Percentiles rank a stretch among this genome's conserved stretches.
These are phyloP conservation scores for Iguana delicatissima DNA, from an alignment of 2,797 vertebrate genomes.

Conservation along the genomic window DNA sequence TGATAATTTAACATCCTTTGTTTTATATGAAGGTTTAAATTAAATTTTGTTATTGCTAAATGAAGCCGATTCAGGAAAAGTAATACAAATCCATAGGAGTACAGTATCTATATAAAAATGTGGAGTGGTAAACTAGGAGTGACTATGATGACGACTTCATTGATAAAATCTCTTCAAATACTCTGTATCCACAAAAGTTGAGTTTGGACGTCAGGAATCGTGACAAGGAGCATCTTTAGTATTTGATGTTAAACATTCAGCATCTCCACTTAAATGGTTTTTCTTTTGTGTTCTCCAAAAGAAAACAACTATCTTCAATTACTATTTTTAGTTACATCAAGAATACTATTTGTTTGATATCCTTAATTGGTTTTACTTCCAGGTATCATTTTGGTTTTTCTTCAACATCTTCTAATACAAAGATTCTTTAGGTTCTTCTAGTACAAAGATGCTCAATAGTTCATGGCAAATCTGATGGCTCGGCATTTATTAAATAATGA, in stretches of 20 bases:
- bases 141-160: neutral
- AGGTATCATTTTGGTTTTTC: neutral
- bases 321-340: neutral
- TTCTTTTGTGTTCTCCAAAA: neutral
- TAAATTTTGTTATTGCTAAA: neutral
- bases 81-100: neutral
- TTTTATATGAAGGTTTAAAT: neutral
- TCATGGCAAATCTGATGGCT: neutral
- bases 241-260: conserved; percentile 19
- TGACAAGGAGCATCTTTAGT: neutral
- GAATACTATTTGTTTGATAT: neutral
- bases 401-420: conserved; percentile 20
- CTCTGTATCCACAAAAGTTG: conserved; percentile 7
- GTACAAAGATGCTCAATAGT: neutral
- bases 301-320: neutral
- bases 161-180: neutral
- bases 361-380: conserved; percentile 25
- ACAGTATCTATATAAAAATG: neutral
- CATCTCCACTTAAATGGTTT: conserved; percentile 3
- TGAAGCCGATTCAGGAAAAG: neutral
- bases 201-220: conserved; percentile 25
- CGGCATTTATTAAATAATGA: neutral
- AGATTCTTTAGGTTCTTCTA: neutral
- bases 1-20: neutral
- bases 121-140: too few relatives aligned